Evolutionary conservation across 1,140 invertebrate species (phyloP), one percentile per base, ranked within the genome.

Genomic region (Musca domestica): DNA sequence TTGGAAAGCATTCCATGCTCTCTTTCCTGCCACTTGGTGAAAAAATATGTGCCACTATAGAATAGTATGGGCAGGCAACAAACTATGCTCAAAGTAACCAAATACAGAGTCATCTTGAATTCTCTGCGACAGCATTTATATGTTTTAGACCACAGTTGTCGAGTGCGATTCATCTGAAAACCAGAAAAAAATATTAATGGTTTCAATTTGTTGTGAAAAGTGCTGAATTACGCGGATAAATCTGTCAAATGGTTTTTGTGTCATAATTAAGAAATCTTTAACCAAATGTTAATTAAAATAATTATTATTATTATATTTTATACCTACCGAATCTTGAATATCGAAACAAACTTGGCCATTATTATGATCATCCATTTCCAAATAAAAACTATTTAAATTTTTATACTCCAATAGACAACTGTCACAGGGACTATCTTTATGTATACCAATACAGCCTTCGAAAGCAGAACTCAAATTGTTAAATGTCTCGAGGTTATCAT

Each of bases 91-190:
- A 72, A 72, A 10, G 69, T 66, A 12, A 69, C 54, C 0, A 76
- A 47, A 56, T 76, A 80, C 4, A 68, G 20, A 1, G 61, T 54
- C 10, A 72, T 66, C 27, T 73, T 67, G n/a, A 71, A 71, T 15
- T 79, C 72, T 1, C 77, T 73, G 23, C 76, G 70, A 19, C 77
- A 80, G 48, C 77, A 79, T 5, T 74, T 70, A 1, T 77, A 67
- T 9, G 74, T 72, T 48, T 73, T 77, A 0, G 77, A 80, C 77
- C 77, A 79, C 1, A 64, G 14, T 1, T 70, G 47, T 15, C 77
- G 76, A 0, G 77, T 80, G 14, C 74, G 72, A 69, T 80, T 80
- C 77, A 80, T 80, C 77, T 80, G 22, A 5, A 10, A 20, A 17
- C 3, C 20, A 46, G 27, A 17, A 48, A 5, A 41, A 52, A 19